These are phyloP conservation scores for Sebastes trivittatus DNA, from an alignment of 2,797 vertebrate genomes.

Conservation along the genomic window DNA sequence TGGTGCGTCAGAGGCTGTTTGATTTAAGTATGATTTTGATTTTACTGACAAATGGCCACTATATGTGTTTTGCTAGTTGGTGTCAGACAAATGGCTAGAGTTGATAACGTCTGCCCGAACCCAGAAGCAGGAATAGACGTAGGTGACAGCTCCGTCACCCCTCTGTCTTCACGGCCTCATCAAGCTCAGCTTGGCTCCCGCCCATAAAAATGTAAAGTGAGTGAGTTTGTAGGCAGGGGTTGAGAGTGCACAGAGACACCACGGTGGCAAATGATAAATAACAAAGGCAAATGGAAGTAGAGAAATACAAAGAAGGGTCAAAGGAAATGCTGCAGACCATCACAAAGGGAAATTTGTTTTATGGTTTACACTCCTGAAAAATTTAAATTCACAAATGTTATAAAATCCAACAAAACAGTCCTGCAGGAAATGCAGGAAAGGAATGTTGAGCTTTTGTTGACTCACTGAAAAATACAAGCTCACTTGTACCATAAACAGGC, in stretches of 20 bases:
- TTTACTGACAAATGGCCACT: too few relatives aligned
- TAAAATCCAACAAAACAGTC: background rate
- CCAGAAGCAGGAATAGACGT: background rate
- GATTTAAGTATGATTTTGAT: too few relatives aligned
- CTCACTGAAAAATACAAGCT: background rate
- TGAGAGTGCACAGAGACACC: background rate
- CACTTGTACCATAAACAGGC: background rate
- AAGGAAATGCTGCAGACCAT: background rate
- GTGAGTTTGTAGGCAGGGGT: background rate
- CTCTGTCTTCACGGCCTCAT: slow-evolving; percentile 10
- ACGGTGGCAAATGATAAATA: slow-evolving; percentile 13
- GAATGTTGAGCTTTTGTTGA: background rate
- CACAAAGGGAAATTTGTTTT: background rate
- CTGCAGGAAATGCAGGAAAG: background rate
- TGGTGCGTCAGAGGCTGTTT: too few relatives aligned
- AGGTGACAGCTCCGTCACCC: slow-evolving; percentile 14
- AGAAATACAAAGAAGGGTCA: background rate
- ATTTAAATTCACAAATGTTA: background rate
- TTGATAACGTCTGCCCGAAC: background rate
- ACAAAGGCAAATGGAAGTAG: background rate
- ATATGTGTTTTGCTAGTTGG: background rate
- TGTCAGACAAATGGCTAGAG: slow-evolving; percentile 28
- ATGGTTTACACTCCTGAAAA: background rate
- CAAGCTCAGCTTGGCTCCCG: slow-evolving; percentile 13
- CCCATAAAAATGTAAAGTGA: slow-evolving; percentile 4